These are phyloP conservation scores for Germaria angustata DNA, from an alignment of 2,888 invertebrate species.

Conservation along the genomic window DNA sequence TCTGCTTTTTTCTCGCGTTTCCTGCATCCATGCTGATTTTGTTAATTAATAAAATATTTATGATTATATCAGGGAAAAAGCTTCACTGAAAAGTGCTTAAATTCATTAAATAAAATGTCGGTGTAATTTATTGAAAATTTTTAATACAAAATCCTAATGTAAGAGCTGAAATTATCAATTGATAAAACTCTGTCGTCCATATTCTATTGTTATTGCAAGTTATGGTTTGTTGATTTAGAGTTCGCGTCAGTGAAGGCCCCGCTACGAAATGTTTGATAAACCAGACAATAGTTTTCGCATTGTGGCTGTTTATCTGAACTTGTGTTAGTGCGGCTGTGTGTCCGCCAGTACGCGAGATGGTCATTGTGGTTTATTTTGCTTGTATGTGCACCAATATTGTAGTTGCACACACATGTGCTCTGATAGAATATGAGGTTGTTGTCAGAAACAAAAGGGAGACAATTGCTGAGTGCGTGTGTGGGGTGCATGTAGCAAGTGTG, in stretches of 20 bases:
- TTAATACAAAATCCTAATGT: neutral
- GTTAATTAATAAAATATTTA: neutral
- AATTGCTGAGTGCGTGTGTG: neutral
- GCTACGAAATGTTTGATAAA: neutral
- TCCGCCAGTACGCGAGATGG: neutral
- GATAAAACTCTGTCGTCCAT: neutral
- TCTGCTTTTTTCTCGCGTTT: neutral
- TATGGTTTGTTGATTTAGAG: neutral
- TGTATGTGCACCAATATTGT: too few species aligned
- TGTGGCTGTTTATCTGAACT: neutral
- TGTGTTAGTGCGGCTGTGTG: neutral
- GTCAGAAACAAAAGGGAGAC: neutral
- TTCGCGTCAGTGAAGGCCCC: neutral
- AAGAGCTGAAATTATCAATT: neutral
- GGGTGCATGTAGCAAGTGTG: too few species aligned
- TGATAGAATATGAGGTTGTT: neutral
- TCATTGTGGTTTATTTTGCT: neutral
- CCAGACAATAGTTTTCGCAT: neutral
- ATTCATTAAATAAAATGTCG: neutral
- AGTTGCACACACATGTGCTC: neutral
- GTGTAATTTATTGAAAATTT: neutral
- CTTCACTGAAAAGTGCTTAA: neutral
- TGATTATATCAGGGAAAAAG: neutral
- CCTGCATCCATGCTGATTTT: too few species aligned
- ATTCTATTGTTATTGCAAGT: neutral